phyloP scores from a whole-genome alignment of 2,797 vertebrate species.

The Clamator glandarius region DNA sequence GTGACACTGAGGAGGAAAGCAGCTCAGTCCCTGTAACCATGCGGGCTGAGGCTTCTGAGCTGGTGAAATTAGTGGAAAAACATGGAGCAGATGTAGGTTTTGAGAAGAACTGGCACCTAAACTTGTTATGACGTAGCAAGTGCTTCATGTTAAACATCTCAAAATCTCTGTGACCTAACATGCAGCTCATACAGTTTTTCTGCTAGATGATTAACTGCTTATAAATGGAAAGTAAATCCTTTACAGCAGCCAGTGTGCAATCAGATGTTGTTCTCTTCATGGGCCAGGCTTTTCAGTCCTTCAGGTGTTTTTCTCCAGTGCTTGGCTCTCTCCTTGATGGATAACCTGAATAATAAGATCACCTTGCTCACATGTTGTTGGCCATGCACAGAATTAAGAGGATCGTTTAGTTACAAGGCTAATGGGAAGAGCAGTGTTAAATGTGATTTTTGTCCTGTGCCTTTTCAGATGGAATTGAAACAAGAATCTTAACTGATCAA shows the following conservation, averaged over 20 bases:
- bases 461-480: conserved; percentile 73
- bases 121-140: not conserved
- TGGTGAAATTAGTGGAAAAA: not conserved
- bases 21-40: not conserved
- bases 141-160: rapidly evolving
- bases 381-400: not conserved
- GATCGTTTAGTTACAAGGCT: not conserved
- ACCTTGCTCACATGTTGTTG: not conserved
- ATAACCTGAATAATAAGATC: not conserved
- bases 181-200: not conserved
- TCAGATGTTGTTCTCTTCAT: not conserved
- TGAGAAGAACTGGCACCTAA: not conserved
- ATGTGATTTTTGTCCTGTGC: not conserved
- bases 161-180: not conserved
- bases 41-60: not conserved
- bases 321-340: not conserved
- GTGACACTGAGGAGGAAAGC: not conserved
- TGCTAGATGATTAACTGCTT: not conserved
- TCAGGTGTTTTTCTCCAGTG: not conserved
- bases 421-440: not conserved
- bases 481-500: conserved; percentile 69
- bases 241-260: not conserved
- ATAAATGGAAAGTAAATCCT: not conserved
- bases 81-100: not conserved
- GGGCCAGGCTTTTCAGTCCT: not conserved